Evolutionary conservation across 2,888 invertebrate genomes (phyloP), one percentile per base, ranked within the genome.

Genomic region (Macrostomum cliftonense): DNA sequence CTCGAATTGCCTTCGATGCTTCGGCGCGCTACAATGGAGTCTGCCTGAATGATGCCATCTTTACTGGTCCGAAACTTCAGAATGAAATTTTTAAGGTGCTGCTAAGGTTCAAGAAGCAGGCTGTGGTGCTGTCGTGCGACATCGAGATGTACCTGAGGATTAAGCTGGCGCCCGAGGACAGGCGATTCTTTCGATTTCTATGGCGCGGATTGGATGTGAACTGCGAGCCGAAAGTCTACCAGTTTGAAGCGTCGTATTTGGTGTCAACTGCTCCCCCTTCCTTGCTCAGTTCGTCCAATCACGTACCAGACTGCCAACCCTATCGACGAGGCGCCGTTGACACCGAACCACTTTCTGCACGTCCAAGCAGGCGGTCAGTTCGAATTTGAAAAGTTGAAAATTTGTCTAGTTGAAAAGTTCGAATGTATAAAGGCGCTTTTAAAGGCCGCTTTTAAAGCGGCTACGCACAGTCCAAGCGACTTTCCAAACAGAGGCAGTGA

Each of bases 271-370:
- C 12, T 58, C 55, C 12, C 57, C 54, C 1, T 54, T 53, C 50
- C 39, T 53, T 40, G 55, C 55, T n/a, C 55, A 55, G 45, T 53
- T 42, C 48, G 54, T 54, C 55, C 55, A 2, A 38, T 55, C 12
- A 53, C 57, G 14, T 53, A 53, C 43, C 51, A 38, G n/a, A 19
- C 36, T 20, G 19, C 12, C 49, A 42, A 37, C 28, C 47, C 47
- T 16, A 7, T 14, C 12, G 47, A 47, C 19, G 13, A 37, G 9
- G 20, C 5, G 7, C 45, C 49, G 12, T 12, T 50, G 12, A 56
- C 57, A 11, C 55, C 55, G 11, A 56, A 57, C 37, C 54, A 58
- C 50, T 55, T 58, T 40, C 13, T 57, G 12, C 45, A 43, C 49
- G 52, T 52, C 20, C 57, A 58, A 49, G 13, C 48, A 9, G 52